Base-by-base conservation (phyloP, 2,888 invertebrate species). In the Teleogryllus oceanicus region DNA sequence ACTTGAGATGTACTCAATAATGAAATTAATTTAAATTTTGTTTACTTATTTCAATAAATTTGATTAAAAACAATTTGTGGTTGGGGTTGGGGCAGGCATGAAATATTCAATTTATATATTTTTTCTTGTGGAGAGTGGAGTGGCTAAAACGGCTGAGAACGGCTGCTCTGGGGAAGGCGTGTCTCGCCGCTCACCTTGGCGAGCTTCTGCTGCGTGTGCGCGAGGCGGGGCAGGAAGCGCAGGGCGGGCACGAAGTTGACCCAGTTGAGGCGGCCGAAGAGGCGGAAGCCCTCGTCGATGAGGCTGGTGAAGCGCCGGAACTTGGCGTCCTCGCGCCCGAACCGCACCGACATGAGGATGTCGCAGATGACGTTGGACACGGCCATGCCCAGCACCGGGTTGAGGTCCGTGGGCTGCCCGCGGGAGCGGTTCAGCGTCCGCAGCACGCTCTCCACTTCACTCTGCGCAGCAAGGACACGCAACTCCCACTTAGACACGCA, bases 351-450 rank as follows among this genome's bases (percentile, higher is more conserved):
- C 96, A 97, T 96, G 85, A 96, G 91, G 84, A 96, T 92, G 82
- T 94, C 94, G 87, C 96, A 96, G 83, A 97, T 96, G 8, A 97
- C 96, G 87, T 97, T 97, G 85, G 94, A 95, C 83, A 96, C 93
- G 50, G 94, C 93, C 83, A 95, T 90, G 75, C 95, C 93, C 79
- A 97, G 90, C 24, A 92, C 88, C 12, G 93, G 92, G 79, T 94
- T 94, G 80, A 95, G 88, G 85, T 94, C 93, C 75, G 92, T 90
- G 1, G 95, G 90, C 62, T 90, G 89, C n/a, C 92, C 92, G 82
- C 91, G 90, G 79, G 91, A 88, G 10, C 89, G 88, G 80, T 90
- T 90, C 81, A 96, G 86, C 80, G 91, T 91, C 62, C 89, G 88
- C 78, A 96, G 89, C 83, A 95, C 91, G 82, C 92, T 91, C 83